A percentile compares a stretch with the other conserved stretches of the same genome.
Conservation (phyloP, 2,888 invertebrate genomes). For the Drosophila austrosaltans region DNA sequence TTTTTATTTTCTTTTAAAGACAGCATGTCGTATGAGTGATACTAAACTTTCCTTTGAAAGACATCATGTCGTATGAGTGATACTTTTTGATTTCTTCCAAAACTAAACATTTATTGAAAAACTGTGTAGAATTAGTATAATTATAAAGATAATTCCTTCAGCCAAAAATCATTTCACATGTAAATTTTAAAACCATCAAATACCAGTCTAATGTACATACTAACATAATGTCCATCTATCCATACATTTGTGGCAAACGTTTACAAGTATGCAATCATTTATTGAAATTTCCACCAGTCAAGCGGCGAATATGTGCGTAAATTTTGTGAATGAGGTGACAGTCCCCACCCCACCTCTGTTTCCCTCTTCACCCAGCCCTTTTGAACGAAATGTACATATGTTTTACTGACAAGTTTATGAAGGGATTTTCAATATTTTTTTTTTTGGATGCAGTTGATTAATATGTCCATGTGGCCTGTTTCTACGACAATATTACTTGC, state of each 20-base stretch:
- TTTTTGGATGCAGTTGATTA: slow-evolving; percentile 56
- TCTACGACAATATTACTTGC: slow-evolving; percentile 56
- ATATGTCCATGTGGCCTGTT: slow-evolving; percentile 40
- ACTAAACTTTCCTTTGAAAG: background rate
- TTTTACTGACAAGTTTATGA: slow-evolving; percentile 22
- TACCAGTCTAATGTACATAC: background rate
- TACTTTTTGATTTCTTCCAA: too few species aligned
- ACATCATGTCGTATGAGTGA: background rate
- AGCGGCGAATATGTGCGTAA: slow-evolving; percentile 21
- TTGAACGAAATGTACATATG: slow-evolving; percentile 7
- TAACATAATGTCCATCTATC: background rate
- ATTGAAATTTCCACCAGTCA: slow-evolving; percentile 43
- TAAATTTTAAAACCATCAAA: background rate
- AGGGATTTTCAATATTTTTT: slow-evolving; percentile 26
- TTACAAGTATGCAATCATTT: slow-evolving; percentile 60
- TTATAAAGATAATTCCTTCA: too few species aligned
- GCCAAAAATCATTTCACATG: background rate
- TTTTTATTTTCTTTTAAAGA: too few species aligned
- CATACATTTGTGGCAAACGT: slow-evolving; percentile 42
- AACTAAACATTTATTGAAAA: too few species aligned
- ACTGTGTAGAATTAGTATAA: too few species aligned
- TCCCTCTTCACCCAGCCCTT: background rate
- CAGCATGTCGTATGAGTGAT: background rate
- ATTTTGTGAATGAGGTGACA: background rate
- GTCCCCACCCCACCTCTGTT: background rate